A percentile compares a stretch with the other conserved stretches of the same genome.
Evolutionary conservation across 2,888 invertebrate species (phyloP).

Genomic region (Oscheius sp.): DNA sequence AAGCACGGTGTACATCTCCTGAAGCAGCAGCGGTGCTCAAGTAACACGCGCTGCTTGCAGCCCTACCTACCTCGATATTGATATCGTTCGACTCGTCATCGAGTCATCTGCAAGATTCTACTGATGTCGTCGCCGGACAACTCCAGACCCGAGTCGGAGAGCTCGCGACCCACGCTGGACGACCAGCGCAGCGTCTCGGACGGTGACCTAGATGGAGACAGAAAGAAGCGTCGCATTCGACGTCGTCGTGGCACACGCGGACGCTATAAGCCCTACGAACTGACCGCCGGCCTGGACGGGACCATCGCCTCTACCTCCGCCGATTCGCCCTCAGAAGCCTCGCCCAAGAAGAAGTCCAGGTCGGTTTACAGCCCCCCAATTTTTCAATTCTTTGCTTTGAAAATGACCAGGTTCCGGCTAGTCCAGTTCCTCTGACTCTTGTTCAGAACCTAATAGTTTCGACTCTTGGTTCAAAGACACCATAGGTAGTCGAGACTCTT

Average conservation of each 20-base stretch:
- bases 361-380: slow-evolving; percentile 21
- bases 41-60: slow-evolving; percentile 4
- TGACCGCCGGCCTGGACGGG: slow-evolving; percentile 1
- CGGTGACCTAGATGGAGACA: slow-evolving; percentile 28
- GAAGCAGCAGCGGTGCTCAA: slow-evolving; percentile 15
- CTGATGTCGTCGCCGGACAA: slow-evolving; percentile 28
- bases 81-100: slow-evolving; percentile 20
- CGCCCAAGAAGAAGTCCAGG: slow-evolving; percentile 30
- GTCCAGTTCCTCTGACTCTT: neutral
- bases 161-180: neutral
- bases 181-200: slow-evolving; percentile 31
- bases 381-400: slow-evolving; percentile 28
- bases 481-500: too few species aligned
- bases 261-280: slow-evolving; percentile 37
- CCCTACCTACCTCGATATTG: slow-evolving; percentile 6
- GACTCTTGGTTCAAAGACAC: too few species aligned
- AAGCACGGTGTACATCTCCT: slow-evolving; percentile 22
- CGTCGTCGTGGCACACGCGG: slow-evolving; percentile 26
- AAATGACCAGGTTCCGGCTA: neutral
- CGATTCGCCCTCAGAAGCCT: slow-evolving; percentile 6
- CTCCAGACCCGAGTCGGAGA: slow-evolving; percentile 11
- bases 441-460: too few species aligned
- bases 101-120: neutral
- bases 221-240: slow-evolving; percentile 17
- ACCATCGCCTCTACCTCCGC: slow-evolving; percentile 10